Conservation (phyloP, 1,140 invertebrate species). For the Penaeus chinensis region DNA sequence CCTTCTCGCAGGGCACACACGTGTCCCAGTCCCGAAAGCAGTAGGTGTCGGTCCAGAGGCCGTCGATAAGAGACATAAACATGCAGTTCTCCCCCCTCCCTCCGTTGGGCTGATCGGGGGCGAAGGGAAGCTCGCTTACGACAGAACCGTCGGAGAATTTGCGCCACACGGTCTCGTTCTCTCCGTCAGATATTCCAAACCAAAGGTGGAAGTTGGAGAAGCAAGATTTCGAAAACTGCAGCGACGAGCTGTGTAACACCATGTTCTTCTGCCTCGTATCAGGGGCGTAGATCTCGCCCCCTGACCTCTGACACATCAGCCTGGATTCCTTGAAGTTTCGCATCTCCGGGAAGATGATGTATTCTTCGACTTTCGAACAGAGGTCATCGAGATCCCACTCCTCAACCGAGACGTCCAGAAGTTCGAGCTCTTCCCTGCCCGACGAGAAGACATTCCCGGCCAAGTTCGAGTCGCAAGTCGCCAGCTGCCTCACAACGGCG, state of each 20-base stretch:
- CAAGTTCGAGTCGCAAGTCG: constrained; percentile 14
- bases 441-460: constrained; percentile 45
- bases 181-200: constrained; percentile 28
- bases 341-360: constrained; percentile 40
- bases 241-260: constrained; percentile 28
- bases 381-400: constrained; percentile 13
- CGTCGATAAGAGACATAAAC: constrained; percentile 35
- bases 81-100: constrained; percentile 33
- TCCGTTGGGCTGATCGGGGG: constrained; percentile 33
- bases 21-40: constrained; percentile 24
- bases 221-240: constrained; percentile 42
- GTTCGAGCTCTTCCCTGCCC: constrained; percentile 35
- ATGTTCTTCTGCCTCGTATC: background rate
- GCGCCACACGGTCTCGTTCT: constrained; percentile 35
- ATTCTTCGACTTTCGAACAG: constrained; percentile 18
- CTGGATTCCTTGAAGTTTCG: constrained; percentile 23
- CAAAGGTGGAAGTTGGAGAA: constrained; percentile 34
- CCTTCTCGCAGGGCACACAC: constrained; percentile 16
- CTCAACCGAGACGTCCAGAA: constrained; percentile 19
- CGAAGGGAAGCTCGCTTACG: background rate
- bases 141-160: constrained; percentile 8
- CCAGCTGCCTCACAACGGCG: background rate
- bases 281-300: constrained; percentile 25
- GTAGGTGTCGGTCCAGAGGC: constrained; percentile 35
- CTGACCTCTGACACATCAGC: constrained; percentile 23